phyloP scores from a whole-genome alignment of 1,140 invertebrate species.

The Drosophila sucinea region DNA sequence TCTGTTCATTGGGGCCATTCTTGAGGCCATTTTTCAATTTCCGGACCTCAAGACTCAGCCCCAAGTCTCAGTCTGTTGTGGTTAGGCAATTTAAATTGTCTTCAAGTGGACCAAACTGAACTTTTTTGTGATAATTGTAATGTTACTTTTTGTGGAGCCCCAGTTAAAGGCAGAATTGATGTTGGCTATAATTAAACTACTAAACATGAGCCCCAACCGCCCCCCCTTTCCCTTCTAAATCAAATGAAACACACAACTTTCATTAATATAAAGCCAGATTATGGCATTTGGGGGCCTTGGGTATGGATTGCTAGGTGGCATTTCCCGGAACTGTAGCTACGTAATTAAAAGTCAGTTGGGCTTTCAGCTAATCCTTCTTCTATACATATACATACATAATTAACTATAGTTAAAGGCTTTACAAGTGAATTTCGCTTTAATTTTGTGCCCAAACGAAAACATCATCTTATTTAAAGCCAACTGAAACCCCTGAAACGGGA shows the following conservation, averaged over 20 bases:
- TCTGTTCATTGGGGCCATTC: neutral
- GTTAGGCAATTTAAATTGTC: constrained; percentile 31
- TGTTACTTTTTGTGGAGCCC: constrained; percentile 1
- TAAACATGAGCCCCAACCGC: neutral
- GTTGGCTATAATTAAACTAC: constrained; percentile 1
- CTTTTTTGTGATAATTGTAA: neutral
- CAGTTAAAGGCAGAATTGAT: neutral
- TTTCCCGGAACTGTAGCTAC: neutral
- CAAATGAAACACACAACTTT: constrained; percentile 65
- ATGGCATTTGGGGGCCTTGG: constrained; percentile 25
- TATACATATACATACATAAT: constrained; percentile 26
- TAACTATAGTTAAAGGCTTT: constrained; percentile 33
- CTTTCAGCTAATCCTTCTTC: constrained; percentile 38
- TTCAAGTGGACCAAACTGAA: constrained; percentile 2
- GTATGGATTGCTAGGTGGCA: constrained; percentile 20
- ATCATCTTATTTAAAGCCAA: constrained; percentile 1
- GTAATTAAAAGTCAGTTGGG: constrained; percentile 61
- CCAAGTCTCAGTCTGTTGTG: constrained; percentile 31
- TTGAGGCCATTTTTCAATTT: constrained; percentile 74
- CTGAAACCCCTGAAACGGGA: no score
- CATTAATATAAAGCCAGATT: constrained; percentile 70
- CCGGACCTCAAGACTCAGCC: constrained; percentile 52
- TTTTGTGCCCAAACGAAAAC: neutral
- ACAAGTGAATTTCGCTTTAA: constrained; percentile 4
- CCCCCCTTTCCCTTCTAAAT: constrained; percentile 28